Evolutionary conservation across 2,797 vertebrate genomes (phyloP).

Genomic region (Thaleichthys pacificus): DNA sequence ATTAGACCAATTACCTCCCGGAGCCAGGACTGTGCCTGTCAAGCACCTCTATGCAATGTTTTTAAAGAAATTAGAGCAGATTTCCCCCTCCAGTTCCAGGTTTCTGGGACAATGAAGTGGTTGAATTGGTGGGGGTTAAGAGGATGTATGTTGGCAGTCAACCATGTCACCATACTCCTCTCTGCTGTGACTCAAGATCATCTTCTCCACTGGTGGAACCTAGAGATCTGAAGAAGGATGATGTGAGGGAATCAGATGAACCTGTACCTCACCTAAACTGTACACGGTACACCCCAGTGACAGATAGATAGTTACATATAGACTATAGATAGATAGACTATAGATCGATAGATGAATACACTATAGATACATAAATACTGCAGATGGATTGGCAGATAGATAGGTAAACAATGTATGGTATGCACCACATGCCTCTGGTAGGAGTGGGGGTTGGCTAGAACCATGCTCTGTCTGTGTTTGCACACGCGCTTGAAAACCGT

Average conservation of each 20-base stretch:
- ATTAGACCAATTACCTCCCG: constrained; percentile 16
- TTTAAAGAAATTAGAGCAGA: constrained; percentile 58
- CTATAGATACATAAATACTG: no score
- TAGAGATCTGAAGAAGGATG: constrained; percentile 1
- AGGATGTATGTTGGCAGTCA: constrained; percentile 14
- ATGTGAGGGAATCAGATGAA: no score
- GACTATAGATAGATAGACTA: no score
- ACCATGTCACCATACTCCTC: constrained; percentile 13
- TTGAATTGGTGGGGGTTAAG: constrained; percentile 1
- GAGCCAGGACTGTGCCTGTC: constrained; percentile 13
- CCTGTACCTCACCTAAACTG: no score
- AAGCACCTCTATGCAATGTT: constrained; percentile 27
- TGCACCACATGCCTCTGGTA: no score
- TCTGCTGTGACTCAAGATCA: constrained; percentile 7
- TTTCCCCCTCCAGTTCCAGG: constrained; percentile 38
- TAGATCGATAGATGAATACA: no score
- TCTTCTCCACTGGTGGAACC: background rate
- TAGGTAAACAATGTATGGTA: no score
- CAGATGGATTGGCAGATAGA: no score
- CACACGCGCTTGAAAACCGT: constrained; percentile 32
- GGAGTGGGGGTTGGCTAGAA: no score
- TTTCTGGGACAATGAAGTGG: constrained; percentile 35
- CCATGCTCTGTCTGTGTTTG: constrained; percentile 27
- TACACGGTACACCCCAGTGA: no score
- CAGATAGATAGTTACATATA: no score